phyloP scores from a whole-genome alignment of 2,888 invertebrate genomes.

The Coenonympha glycerion region DNA sequence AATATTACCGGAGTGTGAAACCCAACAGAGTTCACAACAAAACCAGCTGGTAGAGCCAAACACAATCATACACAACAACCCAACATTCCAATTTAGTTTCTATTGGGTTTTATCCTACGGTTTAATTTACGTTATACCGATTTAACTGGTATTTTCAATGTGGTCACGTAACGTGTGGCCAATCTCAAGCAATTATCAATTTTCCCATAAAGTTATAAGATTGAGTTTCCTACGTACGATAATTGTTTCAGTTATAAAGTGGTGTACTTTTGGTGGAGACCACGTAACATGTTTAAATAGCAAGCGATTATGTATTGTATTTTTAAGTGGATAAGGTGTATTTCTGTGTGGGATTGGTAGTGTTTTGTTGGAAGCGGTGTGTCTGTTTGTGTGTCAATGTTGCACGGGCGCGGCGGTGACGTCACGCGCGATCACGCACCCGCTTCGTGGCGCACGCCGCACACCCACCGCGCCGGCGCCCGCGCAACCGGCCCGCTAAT shows the following conservation, averaged over 20 bases:
- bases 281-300: not conserved
- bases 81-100: not conserved
- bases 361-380: slow-evolving; percentile 5
- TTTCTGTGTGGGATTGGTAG: not conserved
- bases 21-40: slow-evolving; percentile 6
- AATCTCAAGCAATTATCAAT: not conserved
- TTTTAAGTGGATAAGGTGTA: not conserved
- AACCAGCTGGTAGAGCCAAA: slow-evolving; percentile 12
- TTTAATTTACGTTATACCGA: not conserved
- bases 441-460: slow-evolving; percentile 37
- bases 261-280: not conserved
- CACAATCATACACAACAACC: not conserved
- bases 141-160: slow-evolving; percentile 10
- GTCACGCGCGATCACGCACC: slow-evolving; percentile 42
- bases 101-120: not conserved
- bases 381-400: slow-evolving; percentile 31
- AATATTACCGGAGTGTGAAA: slow-evolving; percentile 13
- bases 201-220: not conserved
- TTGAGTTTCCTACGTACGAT: not conserved
- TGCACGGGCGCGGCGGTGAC: slow-evolving; percentile 40
- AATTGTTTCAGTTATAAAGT: not conserved
- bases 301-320: not conserved
- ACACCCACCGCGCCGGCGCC: slow-evolving; percentile 31
- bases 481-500: slow-evolving; percentile 5
- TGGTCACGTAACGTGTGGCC: slow-evolving; percentile 5